Percentiles rank a stretch among this genome's conserved stretches.
Conservation (phyloP, 2,888 invertebrate genomes). For the Epiblema foenella region DNA sequence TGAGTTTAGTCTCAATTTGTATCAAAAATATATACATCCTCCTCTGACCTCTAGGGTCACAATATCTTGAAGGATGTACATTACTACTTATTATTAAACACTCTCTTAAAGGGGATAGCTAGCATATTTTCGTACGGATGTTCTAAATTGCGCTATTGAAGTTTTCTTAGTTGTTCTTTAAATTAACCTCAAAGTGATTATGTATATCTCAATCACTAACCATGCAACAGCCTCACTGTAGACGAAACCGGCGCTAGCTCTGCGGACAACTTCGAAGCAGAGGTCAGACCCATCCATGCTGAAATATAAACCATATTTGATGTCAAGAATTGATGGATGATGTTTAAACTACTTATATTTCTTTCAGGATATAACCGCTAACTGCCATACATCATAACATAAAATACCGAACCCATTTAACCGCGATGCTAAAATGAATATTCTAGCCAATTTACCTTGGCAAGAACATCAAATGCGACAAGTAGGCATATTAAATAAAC, state of each 20-base stretch:
- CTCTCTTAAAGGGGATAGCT: no score
- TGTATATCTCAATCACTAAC: conserved; percentile 84
- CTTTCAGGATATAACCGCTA: no score
- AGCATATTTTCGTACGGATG: no score
- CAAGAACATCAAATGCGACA: conserved; percentile 13
- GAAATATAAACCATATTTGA: conserved; percentile 67
- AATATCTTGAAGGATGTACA: no score
- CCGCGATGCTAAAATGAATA: conserved; percentile 1
- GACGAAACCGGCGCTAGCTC: conserved; percentile 98
- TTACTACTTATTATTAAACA: no score
- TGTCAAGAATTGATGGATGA: neutral
- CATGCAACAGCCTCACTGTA: conserved; percentile 99
- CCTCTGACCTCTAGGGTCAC: no score
- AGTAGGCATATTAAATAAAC: conserved; percentile 1
- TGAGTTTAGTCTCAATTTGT: no score
- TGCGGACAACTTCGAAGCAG: conserved; percentile 98
- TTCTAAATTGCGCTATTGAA: no score
- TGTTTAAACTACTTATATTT: neutral
- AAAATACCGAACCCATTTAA: neutral
- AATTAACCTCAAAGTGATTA: no score
- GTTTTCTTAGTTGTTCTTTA: no score
- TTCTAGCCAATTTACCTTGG: conserved; percentile 16
- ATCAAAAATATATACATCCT: no score
- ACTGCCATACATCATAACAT: neutral
- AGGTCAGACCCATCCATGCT: conserved; percentile 99